Percentiles rank a stretch among this genome's conserved stretches.
phyloP scores from a whole-genome alignment of 1,140 invertebrate genomes.

The Drosophila teissieri region DNA sequence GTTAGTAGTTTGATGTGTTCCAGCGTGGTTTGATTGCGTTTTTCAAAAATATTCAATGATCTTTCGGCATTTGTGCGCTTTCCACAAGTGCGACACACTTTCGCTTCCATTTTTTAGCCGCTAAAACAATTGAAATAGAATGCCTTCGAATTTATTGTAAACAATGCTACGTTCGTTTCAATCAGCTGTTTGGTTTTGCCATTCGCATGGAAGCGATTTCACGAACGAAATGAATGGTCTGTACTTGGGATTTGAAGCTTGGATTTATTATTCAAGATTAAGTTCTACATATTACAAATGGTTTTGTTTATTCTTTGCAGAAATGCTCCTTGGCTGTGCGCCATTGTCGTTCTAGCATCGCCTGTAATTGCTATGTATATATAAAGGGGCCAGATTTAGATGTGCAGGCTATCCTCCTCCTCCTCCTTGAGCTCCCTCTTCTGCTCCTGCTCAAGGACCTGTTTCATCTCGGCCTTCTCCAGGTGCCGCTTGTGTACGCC shows the following conservation, averaged over 20 bases:
- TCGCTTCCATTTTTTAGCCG: slow-evolving; percentile 27
- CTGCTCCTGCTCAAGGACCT: slow-evolving; percentile 84
- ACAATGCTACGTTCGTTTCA: slow-evolving; percentile 3
- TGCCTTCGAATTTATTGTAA: not conserved
- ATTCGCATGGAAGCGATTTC: not conserved
- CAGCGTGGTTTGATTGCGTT: slow-evolving; percentile 27
- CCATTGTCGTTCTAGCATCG: slow-evolving; percentile 15
- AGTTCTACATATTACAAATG: slow-evolving; percentile 20
- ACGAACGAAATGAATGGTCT: not conserved
- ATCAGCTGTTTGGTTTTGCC: slow-evolving; percentile 14
- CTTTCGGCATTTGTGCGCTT: slow-evolving; percentile 12
- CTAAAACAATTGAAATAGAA: not conserved
- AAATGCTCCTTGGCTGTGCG: slow-evolving; percentile 36
- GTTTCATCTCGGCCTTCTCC: slow-evolving; percentile 85
- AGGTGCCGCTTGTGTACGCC: slow-evolving; percentile 67
- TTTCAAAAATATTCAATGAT: slow-evolving; percentile 48
- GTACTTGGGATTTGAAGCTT: slow-evolving; percentile 24
- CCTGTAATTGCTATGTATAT: slow-evolving; percentile 24
- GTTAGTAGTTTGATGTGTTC: slow-evolving; percentile 50
- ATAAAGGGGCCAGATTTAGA: slow-evolving; percentile 18
- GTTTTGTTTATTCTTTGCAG: slow-evolving; percentile 2
- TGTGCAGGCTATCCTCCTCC: slow-evolving; percentile 68
- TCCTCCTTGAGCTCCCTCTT: slow-evolving; percentile 64
- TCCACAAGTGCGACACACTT: slow-evolving; percentile 52
- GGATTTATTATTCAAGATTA: slow-evolving; percentile 42